phyloP scores from a whole-genome alignment of 1,140 invertebrate genomes.

The Formica exsecta region DNA sequence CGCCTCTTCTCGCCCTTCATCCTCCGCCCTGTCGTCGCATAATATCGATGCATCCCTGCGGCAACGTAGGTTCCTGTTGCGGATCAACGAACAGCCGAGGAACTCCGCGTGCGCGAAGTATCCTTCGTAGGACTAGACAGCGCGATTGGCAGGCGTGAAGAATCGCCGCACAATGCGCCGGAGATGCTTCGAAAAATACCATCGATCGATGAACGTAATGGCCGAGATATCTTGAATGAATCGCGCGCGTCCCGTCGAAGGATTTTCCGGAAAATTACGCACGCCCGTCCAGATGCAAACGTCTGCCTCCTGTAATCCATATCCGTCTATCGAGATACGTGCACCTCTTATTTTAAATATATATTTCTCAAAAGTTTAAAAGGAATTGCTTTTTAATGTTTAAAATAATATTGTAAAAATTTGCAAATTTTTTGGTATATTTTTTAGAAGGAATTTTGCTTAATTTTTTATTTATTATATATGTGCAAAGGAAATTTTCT shows the following conservation, averaged over 20 bases:
- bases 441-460: too few relatives aligned
- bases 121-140: constrained; percentile 26
- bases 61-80: constrained; percentile 72
- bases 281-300: constrained; percentile 36
- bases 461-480: too few relatives aligned
- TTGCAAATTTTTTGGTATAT: too few relatives aligned
- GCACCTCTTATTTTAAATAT: neutral
- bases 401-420: neutral
- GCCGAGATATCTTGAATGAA: constrained; percentile 73
- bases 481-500: too few relatives aligned
- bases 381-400: neutral
- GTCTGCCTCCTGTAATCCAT: neutral
- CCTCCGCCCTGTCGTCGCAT: neutral
- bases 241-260: constrained; percentile 62
- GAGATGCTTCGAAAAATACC: constrained; percentile 76
- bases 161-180: constrained; percentile 81
- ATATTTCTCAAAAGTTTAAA: neutral
- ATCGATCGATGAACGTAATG: constrained; percentile 81
- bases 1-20: constrained; percentile 23
- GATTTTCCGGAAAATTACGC: constrained; percentile 66
- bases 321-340: neutral
- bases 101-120: neutral
- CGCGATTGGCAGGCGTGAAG: constrained; percentile 84
- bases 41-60: constrained; percentile 70
- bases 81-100: constrained; percentile 30